Conservation (phyloP, 2,888 invertebrate species). For the Yponomeuta evonymella region DNA sequence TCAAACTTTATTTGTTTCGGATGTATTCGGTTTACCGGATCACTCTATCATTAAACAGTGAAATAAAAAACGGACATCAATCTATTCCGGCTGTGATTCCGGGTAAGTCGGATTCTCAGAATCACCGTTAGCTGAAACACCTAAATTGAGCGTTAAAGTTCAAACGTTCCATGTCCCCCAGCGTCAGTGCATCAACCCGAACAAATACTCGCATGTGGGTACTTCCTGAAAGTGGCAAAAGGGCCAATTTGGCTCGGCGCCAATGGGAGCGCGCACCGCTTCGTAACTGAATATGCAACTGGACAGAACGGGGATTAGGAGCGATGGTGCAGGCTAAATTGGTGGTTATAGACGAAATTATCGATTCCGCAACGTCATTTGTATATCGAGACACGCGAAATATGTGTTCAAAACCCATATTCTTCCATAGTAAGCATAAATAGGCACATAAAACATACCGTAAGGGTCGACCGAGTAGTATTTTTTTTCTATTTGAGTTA, state of each 20-base stretch:
- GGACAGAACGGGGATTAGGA: conserved; percentile 43
- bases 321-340: conserved; percentile 16
- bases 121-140: no score
- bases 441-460: no score
- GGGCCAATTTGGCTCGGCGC: conserved; percentile 57
- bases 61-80: no score
- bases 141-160: neutral
- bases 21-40: no score
- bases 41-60: no score
- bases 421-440: no score
- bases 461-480: no score
- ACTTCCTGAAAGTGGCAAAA: conserved; percentile 11
- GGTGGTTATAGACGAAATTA: conserved; percentile 25
- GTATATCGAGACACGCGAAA: neutral
- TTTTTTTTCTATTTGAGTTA: no score
- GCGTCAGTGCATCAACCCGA: neutral
- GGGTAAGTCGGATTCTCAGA: no score
- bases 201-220: neutral
- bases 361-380: conserved; percentile 22
- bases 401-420: no score
- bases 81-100: no score
- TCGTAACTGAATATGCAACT: conserved; percentile 63
- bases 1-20: no score
- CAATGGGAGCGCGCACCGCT: conserved; percentile 49
- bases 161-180: neutral